These are phyloP conservation scores for Spheniscus mendiculus DNA, from an alignment of 2,113 vertebrate genomes.

Conservation along the genomic window DNA sequence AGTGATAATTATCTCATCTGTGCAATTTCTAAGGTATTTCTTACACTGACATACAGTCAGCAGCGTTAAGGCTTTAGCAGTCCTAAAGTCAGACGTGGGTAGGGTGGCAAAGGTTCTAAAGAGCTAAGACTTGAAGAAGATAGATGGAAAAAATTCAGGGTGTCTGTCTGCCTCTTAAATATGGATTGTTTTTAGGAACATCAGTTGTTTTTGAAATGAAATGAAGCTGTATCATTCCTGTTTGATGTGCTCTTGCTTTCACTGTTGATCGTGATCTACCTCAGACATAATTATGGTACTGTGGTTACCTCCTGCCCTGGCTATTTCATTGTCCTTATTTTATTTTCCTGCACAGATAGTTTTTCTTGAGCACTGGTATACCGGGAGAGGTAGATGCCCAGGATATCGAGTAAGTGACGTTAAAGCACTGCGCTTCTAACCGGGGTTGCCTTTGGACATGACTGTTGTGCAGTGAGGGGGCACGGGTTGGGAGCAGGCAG, in stretches of 20 bases:
- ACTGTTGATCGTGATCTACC: background rate
- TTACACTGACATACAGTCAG: background rate
- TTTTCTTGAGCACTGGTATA: background rate
- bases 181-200: background rate
- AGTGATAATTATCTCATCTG: background rate
- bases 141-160: accelerated
- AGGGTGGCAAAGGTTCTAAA: background rate
- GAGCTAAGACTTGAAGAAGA: background rate
- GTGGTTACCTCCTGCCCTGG: background rate
- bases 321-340: background rate
- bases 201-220: background rate
- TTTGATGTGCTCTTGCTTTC: background rate
- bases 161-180: background rate
- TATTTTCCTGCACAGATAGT: background rate
- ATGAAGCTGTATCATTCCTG: background rate
- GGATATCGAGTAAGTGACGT: background rate
- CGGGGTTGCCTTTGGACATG: background rate
- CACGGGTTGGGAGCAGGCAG: background rate
- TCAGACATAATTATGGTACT: background rate
- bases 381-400: background rate
- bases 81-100: background rate
- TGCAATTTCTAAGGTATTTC: background rate
- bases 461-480: background rate
- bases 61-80: background rate
- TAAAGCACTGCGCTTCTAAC: background rate